These are phyloP conservation scores for Microctonus aethiopoides DNA, from an alignment of 2,888 invertebrate species.

Conservation along the genomic window DNA sequence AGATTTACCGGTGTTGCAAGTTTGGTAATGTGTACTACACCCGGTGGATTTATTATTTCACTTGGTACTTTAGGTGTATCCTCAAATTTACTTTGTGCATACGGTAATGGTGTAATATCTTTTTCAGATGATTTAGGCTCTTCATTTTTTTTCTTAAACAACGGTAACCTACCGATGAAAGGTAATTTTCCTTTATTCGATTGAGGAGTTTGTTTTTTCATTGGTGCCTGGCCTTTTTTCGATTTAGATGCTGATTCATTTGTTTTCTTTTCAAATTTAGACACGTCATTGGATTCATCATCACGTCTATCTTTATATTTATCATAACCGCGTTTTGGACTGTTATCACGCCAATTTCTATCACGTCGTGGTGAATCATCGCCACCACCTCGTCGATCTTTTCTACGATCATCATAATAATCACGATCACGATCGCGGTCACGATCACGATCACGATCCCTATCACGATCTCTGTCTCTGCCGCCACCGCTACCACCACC, in stretches of 20 bases:
- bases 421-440: constrained; percentile 53
- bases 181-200: constrained; percentile 77
- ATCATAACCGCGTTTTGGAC: constrained; percentile 57
- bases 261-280: constrained; percentile 62
- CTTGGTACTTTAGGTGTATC: constrained; percentile 63
- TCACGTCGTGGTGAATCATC: constrained; percentile 62
- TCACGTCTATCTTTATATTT: constrained; percentile 56
- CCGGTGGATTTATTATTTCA: constrained; percentile 65
- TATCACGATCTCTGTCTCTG: constrained; percentile 44
- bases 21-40: constrained; percentile 64
- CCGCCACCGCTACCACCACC: constrained; percentile 43
- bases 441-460: constrained; percentile 46
- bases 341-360: constrained; percentile 57
- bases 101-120: constrained; percentile 66
- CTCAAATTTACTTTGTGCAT: constrained; percentile 63
- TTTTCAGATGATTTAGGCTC: constrained; percentile 66
- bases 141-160: constrained; percentile 74
- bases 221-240: constrained; percentile 51
- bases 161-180: constrained; percentile 87
- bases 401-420: constrained; percentile 61
- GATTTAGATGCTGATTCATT: constrained; percentile 57
- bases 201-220: constrained; percentile 57
- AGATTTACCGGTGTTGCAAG: constrained; percentile 59
- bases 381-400: constrained; percentile 49
- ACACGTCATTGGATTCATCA: constrained; percentile 59